Evolutionary conservation across 92 coral and sea anemone species (phyloP), one percentile per base, ranked within the genome.

Genomic region (Zoanthus gigantus): DNA sequence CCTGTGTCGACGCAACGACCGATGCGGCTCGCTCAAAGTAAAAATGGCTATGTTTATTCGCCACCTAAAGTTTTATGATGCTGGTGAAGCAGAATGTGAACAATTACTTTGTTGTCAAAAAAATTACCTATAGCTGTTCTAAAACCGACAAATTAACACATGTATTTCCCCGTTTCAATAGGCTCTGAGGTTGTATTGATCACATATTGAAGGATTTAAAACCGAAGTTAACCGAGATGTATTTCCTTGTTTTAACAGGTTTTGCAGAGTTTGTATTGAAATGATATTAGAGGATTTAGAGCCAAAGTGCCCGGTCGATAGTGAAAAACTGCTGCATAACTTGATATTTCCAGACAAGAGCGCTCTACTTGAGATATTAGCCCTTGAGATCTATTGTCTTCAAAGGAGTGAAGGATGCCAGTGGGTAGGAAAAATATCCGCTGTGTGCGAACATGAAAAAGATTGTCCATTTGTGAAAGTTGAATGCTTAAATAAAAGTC

Each of bases 251-350:
- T 87, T 34, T 83, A 85, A 34, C 73, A 94, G 96, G 82, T 94
- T 92, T 48, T 94, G 96, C 54, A 74, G 34, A 69, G 67, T 6
- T 7, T 94, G 96, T 57, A 46, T 86, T 46, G 90, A 94, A 0
- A 63, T 1, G 15, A 90, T 94, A n/a, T 82, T 94, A 9, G 37
- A 54, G 18, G 52, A 84, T 1, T 72, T 77, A 11, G 69, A 87
- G 1, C 91, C 92, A 28, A 76, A 60, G 34, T 96, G 99, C 74
- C 99, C 98, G 32, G 89, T 82, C 53, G 97, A 96, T 69, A 77
- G 88, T 2, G 89, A 91, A 30, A 86, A 66, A 17, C 84, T 94
- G 11, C 13, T 66, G 37, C 67, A 63, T 17, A 61, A 87, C 10
- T 52, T 82, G 16, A 50, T 92, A n/a, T 96, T 96, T 72, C 80